These are phyloP conservation scores for Nicator chloris DNA, from an alignment of 2,113 vertebrate species.

Conservation along the genomic window DNA sequence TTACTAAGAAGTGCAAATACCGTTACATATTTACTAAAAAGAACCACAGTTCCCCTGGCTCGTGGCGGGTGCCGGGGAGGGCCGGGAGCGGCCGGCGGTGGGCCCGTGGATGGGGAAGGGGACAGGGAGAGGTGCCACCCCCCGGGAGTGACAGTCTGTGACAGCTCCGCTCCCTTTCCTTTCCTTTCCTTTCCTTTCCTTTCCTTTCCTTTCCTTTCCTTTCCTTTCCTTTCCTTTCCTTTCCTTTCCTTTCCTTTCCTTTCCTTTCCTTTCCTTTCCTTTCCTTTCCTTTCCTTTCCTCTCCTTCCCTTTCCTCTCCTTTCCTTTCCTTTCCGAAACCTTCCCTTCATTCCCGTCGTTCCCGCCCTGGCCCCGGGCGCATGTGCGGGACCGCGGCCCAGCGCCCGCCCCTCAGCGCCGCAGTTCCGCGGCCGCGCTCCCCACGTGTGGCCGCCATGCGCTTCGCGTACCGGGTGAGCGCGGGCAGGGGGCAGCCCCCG, in stretches of 20 bases:
- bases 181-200: no score
- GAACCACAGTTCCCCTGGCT: no score
- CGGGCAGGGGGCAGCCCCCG: not conserved
- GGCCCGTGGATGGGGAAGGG: fast-evolving
- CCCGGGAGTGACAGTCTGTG: fast-evolving
- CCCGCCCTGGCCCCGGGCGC: not conserved
- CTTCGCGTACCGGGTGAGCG: not conserved
- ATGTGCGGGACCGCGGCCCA: not conserved
- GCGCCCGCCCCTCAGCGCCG: not conserved
- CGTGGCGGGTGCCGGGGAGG: not conserved
- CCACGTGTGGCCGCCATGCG: not conserved
- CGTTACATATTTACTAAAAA: not conserved
- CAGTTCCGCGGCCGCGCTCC: not conserved
- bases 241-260: no score
- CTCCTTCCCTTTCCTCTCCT: no score
- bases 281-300: no score
- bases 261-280: no score
- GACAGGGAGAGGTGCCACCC: fast-evolving
- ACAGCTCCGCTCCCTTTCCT: fast-evolving
- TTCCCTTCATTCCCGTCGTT: not conserved
- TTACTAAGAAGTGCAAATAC: not conserved
- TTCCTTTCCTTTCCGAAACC: not conserved
- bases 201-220: no score
- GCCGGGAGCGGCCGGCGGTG: no score
- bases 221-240: not conserved